Percentiles rank a stretch among this genome's conserved stretches.
Evolutionary conservation across 2,888 invertebrate species (phyloP).

Genomic region (Hydriomena furcata): DNA sequence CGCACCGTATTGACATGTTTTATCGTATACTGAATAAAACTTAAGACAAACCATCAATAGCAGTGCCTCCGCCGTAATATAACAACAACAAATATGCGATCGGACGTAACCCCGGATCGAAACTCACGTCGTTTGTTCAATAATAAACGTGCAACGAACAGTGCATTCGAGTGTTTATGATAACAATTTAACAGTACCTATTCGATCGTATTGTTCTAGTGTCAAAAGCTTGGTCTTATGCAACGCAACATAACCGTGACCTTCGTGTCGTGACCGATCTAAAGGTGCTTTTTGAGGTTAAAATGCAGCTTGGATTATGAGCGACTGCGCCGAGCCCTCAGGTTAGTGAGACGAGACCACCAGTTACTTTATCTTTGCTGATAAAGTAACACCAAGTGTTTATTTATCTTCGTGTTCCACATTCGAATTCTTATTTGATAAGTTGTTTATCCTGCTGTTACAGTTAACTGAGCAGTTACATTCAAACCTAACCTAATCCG

Average conservation of each 20-base stretch:
- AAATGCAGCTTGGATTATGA: conserved; percentile 81
- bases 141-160: conserved; percentile 78
- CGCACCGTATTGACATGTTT: conserved; percentile 79
- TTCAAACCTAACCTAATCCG: conserved; percentile 26
- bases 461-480: conserved; percentile 3
- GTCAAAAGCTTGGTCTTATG: conserved; percentile 73
- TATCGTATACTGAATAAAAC: conserved; percentile 75
- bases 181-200: conserved; percentile 71
- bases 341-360: conserved; percentile 71
- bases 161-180: conserved; percentile 81
- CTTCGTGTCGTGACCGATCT: conserved; percentile 77
- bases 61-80: conserved; percentile 65
- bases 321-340: conserved; percentile 79
- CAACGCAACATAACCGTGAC: conserved; percentile 79
- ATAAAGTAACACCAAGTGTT: conserved; percentile 55
- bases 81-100: conserved; percentile 70
- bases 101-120: conserved; percentile 61
- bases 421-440: conserved; percentile 44
- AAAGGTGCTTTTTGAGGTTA: conserved; percentile 80
- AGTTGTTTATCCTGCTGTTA: conserved; percentile 15
- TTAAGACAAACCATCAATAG: conserved; percentile 64
- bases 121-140: conserved; percentile 69
- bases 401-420: conserved; percentile 67
- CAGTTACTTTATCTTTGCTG: conserved; percentile 65
- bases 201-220: conserved; percentile 73